Conservation (phyloP, 2,888 invertebrate species). For the Dermolepida albohirtum region DNA sequence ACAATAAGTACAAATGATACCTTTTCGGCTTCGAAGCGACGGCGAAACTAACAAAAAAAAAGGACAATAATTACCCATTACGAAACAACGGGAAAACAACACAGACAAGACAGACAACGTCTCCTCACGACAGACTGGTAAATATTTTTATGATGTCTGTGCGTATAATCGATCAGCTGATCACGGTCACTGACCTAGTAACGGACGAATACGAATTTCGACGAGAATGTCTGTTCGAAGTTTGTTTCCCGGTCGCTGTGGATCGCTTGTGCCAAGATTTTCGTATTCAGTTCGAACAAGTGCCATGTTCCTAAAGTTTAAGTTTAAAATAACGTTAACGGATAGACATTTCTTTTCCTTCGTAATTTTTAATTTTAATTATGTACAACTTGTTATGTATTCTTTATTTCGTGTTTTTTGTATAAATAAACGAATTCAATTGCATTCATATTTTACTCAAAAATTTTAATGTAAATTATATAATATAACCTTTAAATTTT, state of each 20-base stretch:
- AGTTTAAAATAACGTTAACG: no score
- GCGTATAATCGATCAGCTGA: conserved; percentile 51
- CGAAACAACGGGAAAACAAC: conserved; percentile 33
- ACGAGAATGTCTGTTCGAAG: conserved; percentile 10
- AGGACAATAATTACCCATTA: conserved; percentile 31
- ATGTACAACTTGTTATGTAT: no score
- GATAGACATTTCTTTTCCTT: no score
- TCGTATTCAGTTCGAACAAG: no score
- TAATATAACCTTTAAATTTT: no score
- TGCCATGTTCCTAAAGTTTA: no score
- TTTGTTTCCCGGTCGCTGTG: conserved; percentile 8
- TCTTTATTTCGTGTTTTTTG: no score
- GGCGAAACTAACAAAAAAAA: conserved; percentile 1
- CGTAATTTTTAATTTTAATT: no score
- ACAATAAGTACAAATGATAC: conserved; percentile 19
- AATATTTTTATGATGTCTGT: conserved; percentile 42
- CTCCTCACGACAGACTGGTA: conserved; percentile 39
- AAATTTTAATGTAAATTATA: no score
- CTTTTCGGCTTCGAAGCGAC: conserved; percentile 9
- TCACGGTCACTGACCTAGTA: conserved; percentile 52
- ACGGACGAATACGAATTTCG: conserved; percentile 36
- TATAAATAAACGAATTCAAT: no score
- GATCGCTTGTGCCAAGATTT: not conserved
- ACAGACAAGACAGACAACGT: conserved; percentile 32
- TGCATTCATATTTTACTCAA: no score